Percentiles rank a stretch among this genome's conserved stretches.
phyloP scores from a whole-genome alignment of 2,797 vertebrate species.

The Pogonophryne albipinna region DNA sequence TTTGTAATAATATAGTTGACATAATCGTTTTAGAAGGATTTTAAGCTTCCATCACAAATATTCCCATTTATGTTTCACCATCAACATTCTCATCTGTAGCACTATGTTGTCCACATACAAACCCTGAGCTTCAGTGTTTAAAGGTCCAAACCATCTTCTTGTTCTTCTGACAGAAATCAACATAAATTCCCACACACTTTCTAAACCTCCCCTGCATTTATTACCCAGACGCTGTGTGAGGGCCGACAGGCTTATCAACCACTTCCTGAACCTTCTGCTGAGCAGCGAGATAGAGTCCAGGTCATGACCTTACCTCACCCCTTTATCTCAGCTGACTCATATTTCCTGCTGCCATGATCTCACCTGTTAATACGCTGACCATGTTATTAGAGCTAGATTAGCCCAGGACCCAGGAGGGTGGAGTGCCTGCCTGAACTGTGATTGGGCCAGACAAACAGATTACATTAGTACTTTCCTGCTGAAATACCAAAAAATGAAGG shows the following conservation, averaged over 20 bases:
- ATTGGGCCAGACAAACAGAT: conserved; percentile 38
- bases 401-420: conserved; percentile 34
- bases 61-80: not conserved
- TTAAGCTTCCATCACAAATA: not conserved
- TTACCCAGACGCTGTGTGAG: conserved; percentile 43
- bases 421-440: conserved; percentile 16
- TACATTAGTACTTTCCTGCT: conserved; percentile 50
- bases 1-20: too few species aligned
- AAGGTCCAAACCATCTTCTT: not conserved
- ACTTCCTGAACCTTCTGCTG: conserved; percentile 38
- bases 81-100: not conserved
- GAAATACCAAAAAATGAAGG: conserved; percentile 45
- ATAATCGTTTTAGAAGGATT: too few species aligned
- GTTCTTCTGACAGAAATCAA: conserved; percentile 8
- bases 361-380: conserved; percentile 50
- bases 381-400: conserved; percentile 48
- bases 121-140: not conserved
- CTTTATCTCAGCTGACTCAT: conserved; percentile 58
- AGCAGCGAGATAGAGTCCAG: conserved; percentile 31
- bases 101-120: not conserved
- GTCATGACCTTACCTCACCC: conserved; percentile 45
- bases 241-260: conserved; percentile 26
- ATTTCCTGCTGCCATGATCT: conserved; percentile 57
- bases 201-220: conserved; percentile 1
- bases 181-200: not conserved